These are phyloP conservation scores for Upupa epops DNA, from an alignment of 2,113 vertebrate genomes.

Conservation along the genomic window DNA sequence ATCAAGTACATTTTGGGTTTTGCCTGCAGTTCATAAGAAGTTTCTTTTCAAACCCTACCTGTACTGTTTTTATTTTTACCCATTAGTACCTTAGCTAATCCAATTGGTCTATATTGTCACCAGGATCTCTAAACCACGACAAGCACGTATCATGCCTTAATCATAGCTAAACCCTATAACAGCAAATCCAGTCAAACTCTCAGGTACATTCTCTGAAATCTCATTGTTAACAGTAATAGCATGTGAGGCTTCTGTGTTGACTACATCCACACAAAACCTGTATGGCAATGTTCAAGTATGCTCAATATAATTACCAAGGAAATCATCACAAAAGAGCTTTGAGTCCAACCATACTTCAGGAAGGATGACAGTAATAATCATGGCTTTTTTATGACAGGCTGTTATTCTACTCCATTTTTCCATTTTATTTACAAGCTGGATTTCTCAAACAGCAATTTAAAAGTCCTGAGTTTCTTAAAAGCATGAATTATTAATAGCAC, in stretches of 20 bases:
- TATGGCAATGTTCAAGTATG: background rate
- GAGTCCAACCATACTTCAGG: background rate
- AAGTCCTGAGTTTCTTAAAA: background rate
- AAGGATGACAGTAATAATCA: background rate
- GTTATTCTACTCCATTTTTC: background rate
- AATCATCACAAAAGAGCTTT: background rate
- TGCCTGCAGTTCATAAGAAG: no score
- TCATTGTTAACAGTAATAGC: background rate
- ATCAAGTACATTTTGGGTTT: no score
- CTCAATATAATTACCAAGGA: background rate
- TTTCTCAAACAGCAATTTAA: constrained; percentile 11
- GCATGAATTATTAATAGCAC: constrained; percentile 24
- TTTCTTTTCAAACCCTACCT: no score
- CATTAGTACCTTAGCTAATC: no score
- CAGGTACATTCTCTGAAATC: background rate
- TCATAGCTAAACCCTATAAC: background rate
- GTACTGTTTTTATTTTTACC: no score
- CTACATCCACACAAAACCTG: background rate
- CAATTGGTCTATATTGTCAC: no score
- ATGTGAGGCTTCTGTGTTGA: background rate
- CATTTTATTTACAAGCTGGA: background rate
- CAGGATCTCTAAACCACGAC: no score
- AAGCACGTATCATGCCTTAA: background rate
- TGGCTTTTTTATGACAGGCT: background rate
- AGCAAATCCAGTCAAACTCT: background rate